Base-by-base conservation (phyloP, 2,113 vertebrate genomes). In the Sapayoa aenigma region DNA sequence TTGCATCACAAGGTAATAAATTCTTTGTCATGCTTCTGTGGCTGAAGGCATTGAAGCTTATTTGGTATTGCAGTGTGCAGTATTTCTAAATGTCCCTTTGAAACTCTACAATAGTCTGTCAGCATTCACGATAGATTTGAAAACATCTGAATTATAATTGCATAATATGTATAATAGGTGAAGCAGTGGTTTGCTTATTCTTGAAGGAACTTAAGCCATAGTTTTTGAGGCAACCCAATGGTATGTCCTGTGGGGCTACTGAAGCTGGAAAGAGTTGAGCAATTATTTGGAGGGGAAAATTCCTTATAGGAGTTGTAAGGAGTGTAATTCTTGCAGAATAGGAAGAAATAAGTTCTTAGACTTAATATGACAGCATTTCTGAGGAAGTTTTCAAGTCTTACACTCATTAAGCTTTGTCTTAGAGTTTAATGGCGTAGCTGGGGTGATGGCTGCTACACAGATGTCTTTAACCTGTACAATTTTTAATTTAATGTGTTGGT, bases 1-100 rank as follows among this genome's bases (percentile, higher is more conserved):
- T 98, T 99, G 67, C 99, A 99, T 96, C 99, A 99, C 97, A 99
- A 99, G 98, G 99, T 98, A 92, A 71, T 11, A 11, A 42, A 16
- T 42, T 67, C 18, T 56, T 65, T 52, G 46, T 39, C 24, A 0
- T 44, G 25, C 52, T 56, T 66, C 21, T 65, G 20, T 62, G 28
- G 11, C 39, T 91, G 46, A 83, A 77, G 50, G 42, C 30, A n/a
- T 5, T 77, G 50, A 46, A 83, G 41, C 11, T 79, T 84, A 59
- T 18, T 73, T 59, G 58, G 7, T 69, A 46, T n/a, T 67, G 21
- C 7, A 39, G 6, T 66, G 5, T 66, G 24, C 7, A 14, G 2
- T 52, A 49, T 6, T 84, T 84, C 9, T 46, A 23, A 63, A 21
- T 52, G 19, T 47, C 9, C 10, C 17, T 86, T 39, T 71, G 20